phyloP scores from a whole-genome alignment of 1,140 invertebrate genomes.

The Brachionus angularis region DNA sequence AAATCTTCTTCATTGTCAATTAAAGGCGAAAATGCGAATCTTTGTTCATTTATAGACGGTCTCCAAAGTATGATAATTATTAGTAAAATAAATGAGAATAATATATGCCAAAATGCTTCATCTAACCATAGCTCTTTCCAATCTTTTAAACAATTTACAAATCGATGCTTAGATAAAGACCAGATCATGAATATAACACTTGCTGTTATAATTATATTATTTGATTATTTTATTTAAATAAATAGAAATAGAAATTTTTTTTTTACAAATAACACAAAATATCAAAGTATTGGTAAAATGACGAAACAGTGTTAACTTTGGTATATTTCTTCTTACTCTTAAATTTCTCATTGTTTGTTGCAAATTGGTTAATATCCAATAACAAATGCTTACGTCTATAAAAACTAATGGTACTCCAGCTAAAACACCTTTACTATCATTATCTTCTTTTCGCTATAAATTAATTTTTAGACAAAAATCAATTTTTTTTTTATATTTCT shows the following conservation, averaged over 20 bases:
- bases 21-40: slow-evolving; percentile 85
- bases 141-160: slow-evolving; percentile 67
- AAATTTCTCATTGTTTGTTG: slow-evolving; percentile 81
- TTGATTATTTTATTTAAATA: neutral
- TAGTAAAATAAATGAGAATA: slow-evolving; percentile 78
- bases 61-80: slow-evolving; percentile 91
- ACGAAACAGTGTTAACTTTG: slow-evolving; percentile 81
- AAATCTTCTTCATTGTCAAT: slow-evolving; percentile 75
- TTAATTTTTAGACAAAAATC: slow-evolving; percentile 1
- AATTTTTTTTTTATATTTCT: neutral
- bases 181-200: slow-evolving; percentile 87
- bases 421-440: slow-evolving; percentile 66
- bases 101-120: slow-evolving; percentile 86
- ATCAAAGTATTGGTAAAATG: slow-evolving; percentile 89
- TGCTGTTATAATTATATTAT: slow-evolving; percentile 55
- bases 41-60: slow-evolving; percentile 87
- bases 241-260: neutral
- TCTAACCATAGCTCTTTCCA: slow-evolving; percentile 82
- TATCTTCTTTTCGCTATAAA: slow-evolving; percentile 64
- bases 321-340: slow-evolving; percentile 68
- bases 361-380: slow-evolving; percentile 72
- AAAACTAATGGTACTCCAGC: slow-evolving; percentile 70
- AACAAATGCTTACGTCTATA: slow-evolving; percentile 64
- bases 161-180: slow-evolving; percentile 73
- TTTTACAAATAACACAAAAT: slow-evolving; percentile 71